Conservation (phyloP, 2,113 vertebrate genomes). For the Eleginops maclovinus region DNA sequence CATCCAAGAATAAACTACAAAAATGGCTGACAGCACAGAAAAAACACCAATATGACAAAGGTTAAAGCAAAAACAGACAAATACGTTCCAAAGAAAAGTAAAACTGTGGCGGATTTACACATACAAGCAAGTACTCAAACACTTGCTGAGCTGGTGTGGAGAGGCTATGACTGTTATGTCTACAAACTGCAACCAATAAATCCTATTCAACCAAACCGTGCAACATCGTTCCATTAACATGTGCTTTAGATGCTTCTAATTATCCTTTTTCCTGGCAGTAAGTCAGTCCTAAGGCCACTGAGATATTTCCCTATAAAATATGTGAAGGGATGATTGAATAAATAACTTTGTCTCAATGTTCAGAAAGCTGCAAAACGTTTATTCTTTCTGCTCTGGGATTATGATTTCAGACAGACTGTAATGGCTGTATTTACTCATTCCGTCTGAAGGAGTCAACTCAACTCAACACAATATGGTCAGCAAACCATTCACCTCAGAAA, state of each 20-base stretch:
- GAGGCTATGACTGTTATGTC: too few relatives aligned
- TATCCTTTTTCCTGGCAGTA: not conserved
- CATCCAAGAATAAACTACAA: too few relatives aligned
- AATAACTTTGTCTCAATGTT: slow-evolving; percentile 1
- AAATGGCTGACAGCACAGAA: too few relatives aligned
- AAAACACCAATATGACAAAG: too few relatives aligned
- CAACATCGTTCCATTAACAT: not conserved
- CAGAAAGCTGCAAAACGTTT: not conserved
- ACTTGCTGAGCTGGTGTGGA: too few relatives aligned
- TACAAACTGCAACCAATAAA: too few relatives aligned
- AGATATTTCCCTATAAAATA: not conserved
- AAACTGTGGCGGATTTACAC: too few relatives aligned
- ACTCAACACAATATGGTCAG: slow-evolving; percentile 12
- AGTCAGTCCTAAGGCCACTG: not conserved
- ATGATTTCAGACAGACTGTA: not conserved
- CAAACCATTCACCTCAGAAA: slow-evolving; percentile 7
- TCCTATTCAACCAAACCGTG: not conserved
- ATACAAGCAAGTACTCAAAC: too few relatives aligned
- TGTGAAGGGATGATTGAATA: slow-evolving; percentile 4
- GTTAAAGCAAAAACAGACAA: too few relatives aligned
- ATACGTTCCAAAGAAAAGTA: too few relatives aligned
- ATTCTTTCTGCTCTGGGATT: not conserved
- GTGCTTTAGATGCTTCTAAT: not conserved
- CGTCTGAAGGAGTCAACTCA: slow-evolving; percentile 6
- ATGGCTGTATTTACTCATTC: not conserved